Evolutionary conservation across 2,113 vertebrate species (phyloP), one percentile per base, ranked within the genome.

Genomic region (Rhea americana): DNA sequence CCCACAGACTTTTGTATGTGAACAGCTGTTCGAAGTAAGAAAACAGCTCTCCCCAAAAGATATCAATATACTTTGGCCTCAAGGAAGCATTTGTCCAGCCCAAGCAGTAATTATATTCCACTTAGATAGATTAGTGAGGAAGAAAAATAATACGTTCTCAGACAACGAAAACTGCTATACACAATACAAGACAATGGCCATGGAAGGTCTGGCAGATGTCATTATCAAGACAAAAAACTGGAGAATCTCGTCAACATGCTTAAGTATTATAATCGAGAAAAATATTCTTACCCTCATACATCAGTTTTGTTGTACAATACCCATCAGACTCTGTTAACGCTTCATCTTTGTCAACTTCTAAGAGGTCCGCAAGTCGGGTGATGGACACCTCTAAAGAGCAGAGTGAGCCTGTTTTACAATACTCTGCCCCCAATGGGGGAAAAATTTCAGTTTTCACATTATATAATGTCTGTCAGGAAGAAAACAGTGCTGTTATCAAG

Each of bases 321-420:
- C 98, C 98, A 11, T 99, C 98, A 0, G 96, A 96, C 72, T 99
- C 98, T 0, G 97, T 98, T 77, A 98, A 97, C 22, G 98, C 98
- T 73, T 99, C 99, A 26, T 99, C 98, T 88, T 94, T 93, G 82
- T 99, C 99, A 30, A 98, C 97, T 68, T 99, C 99, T 0, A 96
- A 96, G 48, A 98, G 98, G 65, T 98, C 99, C 2, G 97, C 96
- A 32, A 99, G 98, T 21, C 99, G 98, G 1, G 98, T 99, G 93
- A 99, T 98, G 15, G 97, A 98, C 66, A 99, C 98, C 82, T 99
- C 98, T 85, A 99, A 96, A 41, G 98, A 98, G 81, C 99, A 99
- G 76, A 99, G 98, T 2, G 98, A 85, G 56, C 99, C 99, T 2
- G 98, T 99, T 96, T 97, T 98, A 95, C 99, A 99, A 89, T 98